These are phyloP conservation scores for Aphidius gifuensis DNA, from an alignment of 1,140 invertebrate genomes.

Conservation along the genomic window DNA sequence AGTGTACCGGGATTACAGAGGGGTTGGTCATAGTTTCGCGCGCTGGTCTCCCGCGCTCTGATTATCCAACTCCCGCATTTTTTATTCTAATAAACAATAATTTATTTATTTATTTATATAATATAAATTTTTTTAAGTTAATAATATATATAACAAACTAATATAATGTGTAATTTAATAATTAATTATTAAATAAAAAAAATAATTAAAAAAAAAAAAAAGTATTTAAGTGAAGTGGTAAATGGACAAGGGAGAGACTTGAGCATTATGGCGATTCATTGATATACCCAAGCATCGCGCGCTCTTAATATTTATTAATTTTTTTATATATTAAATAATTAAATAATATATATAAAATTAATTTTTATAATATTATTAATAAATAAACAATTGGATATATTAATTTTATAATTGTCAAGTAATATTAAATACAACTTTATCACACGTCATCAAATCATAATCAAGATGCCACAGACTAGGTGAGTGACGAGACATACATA, in stretches of 20 bases:
- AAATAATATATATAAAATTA: background rate
- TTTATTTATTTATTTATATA: slow-evolving; percentile 16
- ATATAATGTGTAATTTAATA: too few relatives aligned
- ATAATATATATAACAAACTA: slow-evolving; percentile 7
- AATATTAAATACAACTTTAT: slow-evolving; percentile 9
- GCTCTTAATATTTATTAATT: slow-evolving; percentile 4
- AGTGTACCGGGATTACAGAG: slow-evolving; percentile 34
- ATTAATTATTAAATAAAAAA: too few relatives aligned
- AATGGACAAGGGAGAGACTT: background rate
- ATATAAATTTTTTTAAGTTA: slow-evolving; percentile 13
- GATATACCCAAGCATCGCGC: slow-evolving; percentile 32
- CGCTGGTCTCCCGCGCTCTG: slow-evolving; percentile 51
- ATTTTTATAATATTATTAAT: background rate
- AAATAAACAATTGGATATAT: too few relatives aligned
- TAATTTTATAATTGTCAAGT: slow-evolving; percentile 11
- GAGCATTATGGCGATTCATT: slow-evolving; percentile 44
- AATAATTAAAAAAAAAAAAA: slow-evolving; percentile 1
- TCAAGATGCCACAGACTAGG: slow-evolving; percentile 51
- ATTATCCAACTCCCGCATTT: slow-evolving; percentile 34
- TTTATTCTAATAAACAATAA: slow-evolving; percentile 23
- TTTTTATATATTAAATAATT: slow-evolving; percentile 4
- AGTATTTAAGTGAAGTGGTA: background rate
- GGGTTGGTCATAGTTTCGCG: slow-evolving; percentile 53
- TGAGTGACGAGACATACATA: slow-evolving; percentile 33
- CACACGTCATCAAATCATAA: slow-evolving; percentile 40